Conservation (phyloP, 2,113 vertebrate genomes). For the Malurus alboscapulatus region DNA sequence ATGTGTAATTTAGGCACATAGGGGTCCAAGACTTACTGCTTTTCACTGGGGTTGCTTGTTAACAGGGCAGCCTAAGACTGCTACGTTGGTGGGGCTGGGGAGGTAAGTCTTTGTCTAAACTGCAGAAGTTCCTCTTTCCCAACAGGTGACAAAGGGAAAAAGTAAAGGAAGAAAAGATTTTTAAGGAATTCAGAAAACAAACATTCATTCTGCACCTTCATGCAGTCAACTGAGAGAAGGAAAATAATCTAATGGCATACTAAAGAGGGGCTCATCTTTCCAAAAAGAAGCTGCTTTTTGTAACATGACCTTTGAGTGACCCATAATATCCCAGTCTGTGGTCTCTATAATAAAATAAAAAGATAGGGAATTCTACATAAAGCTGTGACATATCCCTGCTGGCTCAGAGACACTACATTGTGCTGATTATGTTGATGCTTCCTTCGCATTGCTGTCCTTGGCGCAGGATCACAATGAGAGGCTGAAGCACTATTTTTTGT, state of each 20-base stretch:
- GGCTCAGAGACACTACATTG: slow-evolving; percentile 69
- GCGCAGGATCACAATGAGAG: slow-evolving; percentile 71
- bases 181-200: slow-evolving; percentile 37
- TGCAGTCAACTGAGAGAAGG: slow-evolving; percentile 2
- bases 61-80: neutral
- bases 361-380: slow-evolving; percentile 66
- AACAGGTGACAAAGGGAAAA: slow-evolving; percentile 13
- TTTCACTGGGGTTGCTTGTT: neutral
- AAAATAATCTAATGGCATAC: slow-evolving; percentile 47
- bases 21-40: neutral
- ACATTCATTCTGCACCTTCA: slow-evolving; percentile 9
- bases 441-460: slow-evolving; percentile 76
- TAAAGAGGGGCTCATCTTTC: slow-evolving; percentile 52
- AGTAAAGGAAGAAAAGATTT: neutral
- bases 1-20: neutral
- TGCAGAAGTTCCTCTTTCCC: neutral
- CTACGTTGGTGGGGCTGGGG: neutral
- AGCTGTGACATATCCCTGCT: slow-evolving; percentile 73
- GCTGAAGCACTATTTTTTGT: slow-evolving; percentile 61
- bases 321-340: slow-evolving; percentile 70
- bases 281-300: slow-evolving; percentile 61
- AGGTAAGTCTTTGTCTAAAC: neutral
- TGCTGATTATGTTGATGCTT: slow-evolving; percentile 75
- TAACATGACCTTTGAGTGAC: slow-evolving; percentile 70
- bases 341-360: slow-evolving; percentile 74